Evolutionary conservation across 2,888 invertebrate genomes (phyloP).

Genomic region (Argynnis bischoffii): DNA sequence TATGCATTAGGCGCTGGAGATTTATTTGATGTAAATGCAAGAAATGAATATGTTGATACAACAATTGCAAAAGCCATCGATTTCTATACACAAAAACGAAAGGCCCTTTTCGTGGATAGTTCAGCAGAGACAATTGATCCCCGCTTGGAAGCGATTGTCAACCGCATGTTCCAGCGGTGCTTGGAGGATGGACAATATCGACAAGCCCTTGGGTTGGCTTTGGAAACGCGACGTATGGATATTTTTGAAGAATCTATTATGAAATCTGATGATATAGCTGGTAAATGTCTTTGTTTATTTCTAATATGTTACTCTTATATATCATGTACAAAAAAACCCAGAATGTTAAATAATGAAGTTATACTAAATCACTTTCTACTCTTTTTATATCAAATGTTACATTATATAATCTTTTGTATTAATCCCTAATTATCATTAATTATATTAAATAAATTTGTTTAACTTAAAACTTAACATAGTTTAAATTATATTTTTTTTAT

Average conservation of each 20-base stretch:
- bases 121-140: slow-evolving; percentile 88
- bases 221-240: slow-evolving; percentile 98
- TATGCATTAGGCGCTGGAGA: slow-evolving; percentile 98
- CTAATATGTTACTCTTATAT: neutral
- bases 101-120: slow-evolving; percentile 87
- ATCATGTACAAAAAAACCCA: neutral
- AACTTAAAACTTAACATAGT: neutral
- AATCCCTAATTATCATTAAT: too few species aligned
- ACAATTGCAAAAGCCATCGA: slow-evolving; percentile 99
- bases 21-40: slow-evolving; percentile 96
- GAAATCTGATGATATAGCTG: slow-evolving; percentile 94
- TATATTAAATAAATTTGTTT: neutral
- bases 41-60: slow-evolving; percentile 98
- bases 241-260: slow-evolving; percentile 96
- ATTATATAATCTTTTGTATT: too few species aligned
- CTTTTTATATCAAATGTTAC: too few species aligned
- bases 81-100: slow-evolving; percentile 94
- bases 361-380: neutral
- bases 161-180: slow-evolving; percentile 98
- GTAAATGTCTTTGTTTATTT: slow-evolving; percentile 44
- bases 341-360: neutral
- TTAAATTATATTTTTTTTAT: slow-evolving; percentile 27
- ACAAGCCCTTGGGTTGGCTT: slow-evolving; percentile 97
- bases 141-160: slow-evolving; percentile 95
- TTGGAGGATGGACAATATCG: slow-evolving; percentile 96